Evolutionary conservation across 2,888 invertebrate species (phyloP), one percentile per base, ranked within the genome.

Genomic region (Acholoe squamosa): DNA sequence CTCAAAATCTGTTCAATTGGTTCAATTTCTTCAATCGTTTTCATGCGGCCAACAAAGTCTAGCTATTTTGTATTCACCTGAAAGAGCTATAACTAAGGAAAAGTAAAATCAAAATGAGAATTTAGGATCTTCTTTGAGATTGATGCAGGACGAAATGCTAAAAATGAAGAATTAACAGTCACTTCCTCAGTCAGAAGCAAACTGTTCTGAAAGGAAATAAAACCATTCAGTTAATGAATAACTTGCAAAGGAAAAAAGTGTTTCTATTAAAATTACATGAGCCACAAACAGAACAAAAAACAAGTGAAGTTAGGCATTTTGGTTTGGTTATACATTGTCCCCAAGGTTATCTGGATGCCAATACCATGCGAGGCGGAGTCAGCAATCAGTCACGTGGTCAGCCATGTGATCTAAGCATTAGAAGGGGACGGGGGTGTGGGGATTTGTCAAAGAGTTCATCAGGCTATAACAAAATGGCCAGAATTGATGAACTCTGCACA

Each of bases 101-200:
- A 71, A 25, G 16, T n/a, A 5, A 61, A 61, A 14, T n/a, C 61
- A 61, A 71, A 71, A 71, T 28, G 71, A 25, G 3, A 0, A 71
- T 71, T 71, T 71, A 28, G 28, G 19, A 5, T 28, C 67, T 67
- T 67, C 80, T 33, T 14, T 19, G 19, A n/a, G 80, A 43, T 14
- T 43, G 25, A 22, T 34, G 33, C 19, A 22, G 19, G 34, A 14
- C 19, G 43, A 34, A 80, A 34, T 33, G 43, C 22, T 22, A 34
- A 80, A 77, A 80, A 80, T 16, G 80, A 80, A 80, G 80, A 80
- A 86, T n/a, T 86, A 86, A 86, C 54, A 52, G 56, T 86, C 86
- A 86, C 19, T 86, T 86, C 54, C 52, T 86, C 54, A 52, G 54
- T 10, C 0, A 86, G 86, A 86, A 86, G 86, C 86, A 86, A 52